Evolutionary conservation across 2,113 vertebrate genomes (phyloP).

Genomic region (Podarcis raffonei): DNA sequence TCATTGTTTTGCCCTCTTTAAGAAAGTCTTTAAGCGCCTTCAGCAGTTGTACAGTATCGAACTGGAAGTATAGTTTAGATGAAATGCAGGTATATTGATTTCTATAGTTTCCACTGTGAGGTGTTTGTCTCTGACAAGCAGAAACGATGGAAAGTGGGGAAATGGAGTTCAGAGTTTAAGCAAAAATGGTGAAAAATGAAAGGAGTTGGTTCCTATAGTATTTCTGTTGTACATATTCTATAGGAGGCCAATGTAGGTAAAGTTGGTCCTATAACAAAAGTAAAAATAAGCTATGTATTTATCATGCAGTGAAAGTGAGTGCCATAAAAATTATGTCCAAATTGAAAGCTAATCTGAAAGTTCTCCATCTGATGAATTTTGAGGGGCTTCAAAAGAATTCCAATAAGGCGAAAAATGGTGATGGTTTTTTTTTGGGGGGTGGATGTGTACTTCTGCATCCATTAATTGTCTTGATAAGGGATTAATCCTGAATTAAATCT

Average conservation of each 20-base stretch:
- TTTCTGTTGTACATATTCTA: not conserved
- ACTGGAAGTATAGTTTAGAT: not conserved
- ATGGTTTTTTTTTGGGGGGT: too few species aligned
- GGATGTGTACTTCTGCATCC: not conserved
- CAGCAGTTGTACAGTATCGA: not conserved
- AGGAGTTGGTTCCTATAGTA: not conserved
- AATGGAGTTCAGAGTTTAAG: not conserved
- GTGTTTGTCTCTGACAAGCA: not conserved
- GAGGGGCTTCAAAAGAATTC: not conserved
- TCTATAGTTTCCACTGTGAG: not conserved
- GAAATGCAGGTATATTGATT: constrained; percentile 17
- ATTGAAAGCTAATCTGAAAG: not conserved
- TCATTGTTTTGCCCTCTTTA: not conserved
- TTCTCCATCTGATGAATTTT: not conserved
- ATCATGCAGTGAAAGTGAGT: not conserved
- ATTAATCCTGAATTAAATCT: not conserved
- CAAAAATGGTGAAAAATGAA: not conserved
- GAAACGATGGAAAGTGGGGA: not conserved
- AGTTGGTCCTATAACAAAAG: too few species aligned
- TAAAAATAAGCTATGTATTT: not conserved
- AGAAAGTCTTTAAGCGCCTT: not conserved
- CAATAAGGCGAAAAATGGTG: not conserved
- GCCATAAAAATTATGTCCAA: not conserved
- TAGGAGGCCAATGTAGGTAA: not conserved
- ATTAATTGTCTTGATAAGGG: not conserved